A percentile compares a stretch with the other conserved stretches of the same genome.
phyloP scores from a whole-genome alignment of 2,113 vertebrate species.

The human (Homo sapiens) region GRCh38 chr11:57372001-57372500 shows the following conservation, averaged over 20 bases:
- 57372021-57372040: not conserved
- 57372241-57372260: not conserved
- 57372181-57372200: not conserved
- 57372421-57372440: not conserved
- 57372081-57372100: fast-evolving
- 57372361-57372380: not conserved
- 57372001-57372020: fast-evolving
- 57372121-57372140: not conserved
- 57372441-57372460: not conserved
- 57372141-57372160: not conserved
- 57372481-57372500: not conserved
- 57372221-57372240: not conserved
- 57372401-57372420: not conserved
- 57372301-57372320: fast-evolving
- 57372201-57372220: not conserved
- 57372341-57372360: not conserved
- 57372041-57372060: not conserved
- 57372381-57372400: not conserved
- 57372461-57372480: not conserved
- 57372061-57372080: not conserved
- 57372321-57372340: not conserved
- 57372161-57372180: not conserved
- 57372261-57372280: not conserved
- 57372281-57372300: not conserved
- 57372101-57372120: fast-evolving